Evolutionary conservation across 2,888 invertebrate genomes (phyloP).

Genomic region (Dastarcus helophoroides): DNA sequence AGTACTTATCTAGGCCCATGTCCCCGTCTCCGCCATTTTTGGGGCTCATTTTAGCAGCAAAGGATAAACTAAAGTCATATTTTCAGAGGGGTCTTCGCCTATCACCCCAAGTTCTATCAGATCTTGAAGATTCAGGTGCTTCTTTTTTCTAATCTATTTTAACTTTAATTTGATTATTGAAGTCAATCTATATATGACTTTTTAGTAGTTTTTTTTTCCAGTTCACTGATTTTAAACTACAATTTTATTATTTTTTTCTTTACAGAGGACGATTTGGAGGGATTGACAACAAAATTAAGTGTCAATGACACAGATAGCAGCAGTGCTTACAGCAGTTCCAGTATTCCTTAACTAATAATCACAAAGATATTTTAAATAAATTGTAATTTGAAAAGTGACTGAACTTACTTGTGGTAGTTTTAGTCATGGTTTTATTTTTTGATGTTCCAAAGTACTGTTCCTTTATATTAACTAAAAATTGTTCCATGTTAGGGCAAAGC

Average conservation of each 20-base stretch:
- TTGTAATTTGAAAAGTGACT: too few species aligned
- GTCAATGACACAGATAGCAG: slow-evolving; percentile 28
- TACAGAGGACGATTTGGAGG: slow-evolving; percentile 23
- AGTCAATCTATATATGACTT: not conserved
- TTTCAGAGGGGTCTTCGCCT: slow-evolving; percentile 62
- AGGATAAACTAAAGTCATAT: slow-evolving; percentile 65
- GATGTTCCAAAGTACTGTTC: too few species aligned
- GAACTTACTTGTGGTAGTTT: too few species aligned
- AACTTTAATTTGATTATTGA: slow-evolving; percentile 1
- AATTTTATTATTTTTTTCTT: slow-evolving; percentile 6
- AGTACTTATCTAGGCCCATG: slow-evolving; percentile 85
- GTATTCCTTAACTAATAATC: too few species aligned
- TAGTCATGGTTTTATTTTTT: too few species aligned
- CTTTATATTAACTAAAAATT: too few species aligned
- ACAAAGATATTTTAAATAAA: too few species aligned
- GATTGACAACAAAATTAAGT: slow-evolving; percentile 17
- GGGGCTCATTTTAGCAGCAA: slow-evolving; percentile 84
- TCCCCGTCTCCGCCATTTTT: slow-evolving; percentile 92
- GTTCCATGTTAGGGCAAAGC: too few species aligned
- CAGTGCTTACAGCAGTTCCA: slow-evolving; percentile 31
- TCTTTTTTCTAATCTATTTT: slow-evolving; percentile 8
- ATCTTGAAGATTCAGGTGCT: slow-evolving; percentile 54
- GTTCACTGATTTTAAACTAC: slow-evolving; percentile 1
- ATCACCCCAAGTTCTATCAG: slow-evolving; percentile 59
- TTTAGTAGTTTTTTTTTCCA: slow-evolving; percentile 6